phyloP scores from a whole-genome alignment of 92 coral and sea anemone genomes.

The Parazoanthus darwini region DNA sequence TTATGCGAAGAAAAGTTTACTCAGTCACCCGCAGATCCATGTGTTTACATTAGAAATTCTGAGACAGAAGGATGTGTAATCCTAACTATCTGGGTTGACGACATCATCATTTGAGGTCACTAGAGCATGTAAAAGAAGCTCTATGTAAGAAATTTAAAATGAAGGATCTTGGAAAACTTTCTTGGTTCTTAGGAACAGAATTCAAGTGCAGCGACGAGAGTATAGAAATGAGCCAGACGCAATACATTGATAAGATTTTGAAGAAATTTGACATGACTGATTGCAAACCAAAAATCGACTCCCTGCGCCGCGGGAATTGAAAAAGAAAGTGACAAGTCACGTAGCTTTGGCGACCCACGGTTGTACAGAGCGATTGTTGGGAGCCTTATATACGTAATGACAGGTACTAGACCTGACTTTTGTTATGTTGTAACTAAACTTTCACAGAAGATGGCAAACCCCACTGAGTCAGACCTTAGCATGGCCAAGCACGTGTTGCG shows the following conservation, averaged over 20 bases:
- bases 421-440: slow-evolving; percentile 11
- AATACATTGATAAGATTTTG: slow-evolving; percentile 47
- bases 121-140: slow-evolving; percentile 37
- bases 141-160: background rate
- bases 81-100: slow-evolving; percentile 3
- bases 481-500: background rate
- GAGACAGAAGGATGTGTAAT: slow-evolving; percentile 33
- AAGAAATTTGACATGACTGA: slow-evolving; percentile 48
- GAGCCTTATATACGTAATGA: background rate
- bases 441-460: slow-evolving; percentile 50
- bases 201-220: slow-evolving; percentile 18
- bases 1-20: slow-evolving; percentile 33
- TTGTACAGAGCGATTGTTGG: slow-evolving; percentile 56
- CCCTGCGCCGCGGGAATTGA: slow-evolving; percentile 57
- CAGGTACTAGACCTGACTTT: slow-evolving; percentile 60
- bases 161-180: background rate
- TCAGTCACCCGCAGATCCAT: slow-evolving; percentile 35
- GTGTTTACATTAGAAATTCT: slow-evolving; percentile 10
- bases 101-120: slow-evolving; percentile 22
- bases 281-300: slow-evolving; percentile 50
- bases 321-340: slow-evolving; percentile 32
- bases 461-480: slow-evolving; percentile 26
- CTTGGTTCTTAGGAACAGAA: slow-evolving; percentile 34
- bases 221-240: slow-evolving; percentile 43
- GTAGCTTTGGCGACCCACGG: slow-evolving; percentile 42